A percentile compares a stretch with the other conserved stretches of the same genome.
phyloP scores from a whole-genome alignment of 2,797 vertebrate species.

The Catharus ustulatus region DNA sequence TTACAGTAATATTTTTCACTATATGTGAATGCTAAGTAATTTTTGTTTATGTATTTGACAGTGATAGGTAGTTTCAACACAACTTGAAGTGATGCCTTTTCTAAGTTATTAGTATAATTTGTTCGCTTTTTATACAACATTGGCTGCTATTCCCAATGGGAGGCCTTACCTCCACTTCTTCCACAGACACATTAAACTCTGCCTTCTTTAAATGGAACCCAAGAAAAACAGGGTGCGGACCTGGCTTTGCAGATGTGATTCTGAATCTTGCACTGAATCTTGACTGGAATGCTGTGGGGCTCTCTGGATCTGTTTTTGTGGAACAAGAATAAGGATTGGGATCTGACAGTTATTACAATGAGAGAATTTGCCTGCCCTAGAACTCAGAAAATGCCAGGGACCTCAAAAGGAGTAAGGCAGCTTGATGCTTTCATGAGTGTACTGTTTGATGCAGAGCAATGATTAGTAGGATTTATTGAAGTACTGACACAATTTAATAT shows the following conservation, averaged over 20 bases:
- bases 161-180: background rate
- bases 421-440: background rate
- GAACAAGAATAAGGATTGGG: background rate
- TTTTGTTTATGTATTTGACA: background rate
- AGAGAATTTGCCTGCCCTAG: background rate
- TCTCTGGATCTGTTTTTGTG: background rate
- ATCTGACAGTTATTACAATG: background rate
- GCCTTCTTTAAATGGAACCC: background rate
- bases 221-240: background rate
- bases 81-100: background rate
- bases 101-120: background rate
- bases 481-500: background rate
- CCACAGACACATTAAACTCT: background rate
- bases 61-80: background rate
- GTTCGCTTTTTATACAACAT: background rate
- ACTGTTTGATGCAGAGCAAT: background rate
- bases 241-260: background rate
- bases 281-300: background rate
- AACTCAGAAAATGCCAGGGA: background rate
- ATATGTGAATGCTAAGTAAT: background rate
- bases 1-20: background rate
- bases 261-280: background rate
- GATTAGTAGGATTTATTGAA: slow-evolving; percentile 7
- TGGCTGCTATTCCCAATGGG: background rate
- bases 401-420: background rate